Base-by-base conservation (phyloP, 2,797 vertebrate genomes). In the Cossypha niveicapilla region DNA sequence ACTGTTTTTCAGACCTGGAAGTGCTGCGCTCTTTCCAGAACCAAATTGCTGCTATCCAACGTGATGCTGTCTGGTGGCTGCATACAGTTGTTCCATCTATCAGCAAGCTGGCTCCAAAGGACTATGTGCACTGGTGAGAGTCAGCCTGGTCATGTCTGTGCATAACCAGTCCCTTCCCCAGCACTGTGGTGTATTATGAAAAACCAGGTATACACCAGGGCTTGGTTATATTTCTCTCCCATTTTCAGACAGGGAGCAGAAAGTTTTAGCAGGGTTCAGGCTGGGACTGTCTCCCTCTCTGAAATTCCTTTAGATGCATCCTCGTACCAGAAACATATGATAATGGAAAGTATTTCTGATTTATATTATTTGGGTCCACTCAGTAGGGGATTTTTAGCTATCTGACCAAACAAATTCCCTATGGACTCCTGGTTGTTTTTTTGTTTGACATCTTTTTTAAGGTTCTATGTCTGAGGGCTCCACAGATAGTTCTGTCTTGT, bases 51-150 rank as follows among this genome's bases (percentile, higher is more conserved):
- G 96, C 99, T 19, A 99, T 99, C 93, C 99, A 99, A 89, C 98
- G 99, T 65, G 99, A 99, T 3, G 98, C 99, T 0, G 99, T 99
- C 61, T 99, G 99, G 99, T 99, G 99, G 99, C 98, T 99, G 53
- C 99, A 99, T 96, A 98, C 98, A 0, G 99, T 99, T 2, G 99
- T 99, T 81, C 99, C 99, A 2, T 98, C 99, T 12, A 99, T 99
- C 97, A 99, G 99, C 98, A 99, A 99, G 94, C 97, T 99, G 15
- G 98, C 98, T 1, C 97, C 99, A 24, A 99, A 99, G 96, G 99
- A 99, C 94, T 99, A 99, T 0, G 98, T 99, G 67, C 99, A 99
- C 97, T 99, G 99, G 99, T 99, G 98, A 86, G 39, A 37, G 3
- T 47, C 28, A 53, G 32, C 14, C 35, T 66, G 24, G 10, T 51